These are phyloP conservation scores for Kryphioiulus occultus DNA, from an alignment of 2,888 invertebrate genomes.

Conservation along the genomic window DNA sequence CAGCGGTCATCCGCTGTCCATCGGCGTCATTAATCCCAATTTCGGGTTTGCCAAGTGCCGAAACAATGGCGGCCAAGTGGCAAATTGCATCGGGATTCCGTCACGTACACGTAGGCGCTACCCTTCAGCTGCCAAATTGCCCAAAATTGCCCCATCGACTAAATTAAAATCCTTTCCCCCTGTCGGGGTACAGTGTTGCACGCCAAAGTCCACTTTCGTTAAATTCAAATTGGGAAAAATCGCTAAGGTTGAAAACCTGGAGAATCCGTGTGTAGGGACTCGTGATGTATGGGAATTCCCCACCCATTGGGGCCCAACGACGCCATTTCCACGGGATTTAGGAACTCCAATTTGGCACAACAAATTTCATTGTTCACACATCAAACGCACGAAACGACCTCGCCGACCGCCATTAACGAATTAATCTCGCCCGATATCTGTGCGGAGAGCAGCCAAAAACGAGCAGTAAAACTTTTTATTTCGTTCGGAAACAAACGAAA, in stretches of 20 bases:
- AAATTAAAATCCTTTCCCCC: constrained; percentile 1
- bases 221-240: background rate
- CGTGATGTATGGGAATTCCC: background rate
- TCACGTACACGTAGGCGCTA: background rate
- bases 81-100: constrained; percentile 21
- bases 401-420: constrained; percentile 39
- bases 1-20: constrained; percentile 17
- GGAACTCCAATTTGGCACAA: background rate
- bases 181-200: background rate
- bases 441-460: constrained; percentile 37
- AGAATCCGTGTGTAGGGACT: background rate
- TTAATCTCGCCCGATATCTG: constrained; percentile 36
- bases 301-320: too few species aligned
- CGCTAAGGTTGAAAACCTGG: background rate
- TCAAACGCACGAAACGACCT: constrained; percentile 28
- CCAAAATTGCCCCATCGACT: background rate
- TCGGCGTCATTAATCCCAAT: constrained; percentile 37
- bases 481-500: background rate
- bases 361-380: constrained; percentile 37
- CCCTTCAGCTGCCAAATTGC: background rate
- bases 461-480: constrained; percentile 4
- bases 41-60: background rate
- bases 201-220: background rate
- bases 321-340: too few species aligned
- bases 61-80: background rate